Evolutionary conservation across 2,113 vertebrate genomes (phyloP), one percentile per base, ranked within the genome.

Genomic region (Stigmatopora argus): DNA sequence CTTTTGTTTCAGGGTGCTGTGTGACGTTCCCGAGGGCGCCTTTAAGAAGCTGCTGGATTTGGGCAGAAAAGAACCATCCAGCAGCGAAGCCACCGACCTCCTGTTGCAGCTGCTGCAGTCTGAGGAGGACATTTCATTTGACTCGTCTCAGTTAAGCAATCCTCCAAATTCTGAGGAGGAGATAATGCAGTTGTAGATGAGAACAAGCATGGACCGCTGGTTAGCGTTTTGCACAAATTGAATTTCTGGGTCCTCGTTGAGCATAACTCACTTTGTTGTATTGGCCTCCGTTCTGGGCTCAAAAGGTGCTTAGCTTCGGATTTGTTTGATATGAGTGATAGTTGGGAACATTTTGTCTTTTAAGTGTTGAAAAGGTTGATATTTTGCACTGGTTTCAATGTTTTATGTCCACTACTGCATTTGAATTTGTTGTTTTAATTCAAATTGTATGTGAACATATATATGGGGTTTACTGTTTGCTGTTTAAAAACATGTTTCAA

Each of bases 51-150:
- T 93, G 48, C 14, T 92, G 78, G 85, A 80, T 51, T 83, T 95
- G 60, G 93, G 93, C 67, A 78, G 69, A 3, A 80, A 91, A 0
- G 94, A 95, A 69, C 93, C 93, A 0, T 88, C 91, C 0, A 81
- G 89, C 73, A 74, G 77, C 72, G 66, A 56, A 4, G 92, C 94
- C 21, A 94, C 93, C 17, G 89, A 93, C 69, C 74, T 77, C 56
- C 80, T 95, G 64, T 79, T 90, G 69, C 87, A 90, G 84, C 78
- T 90, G 81, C 91, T 95, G 67, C 62, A 63, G 47, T 67, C 69
- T 12, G 13, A 17, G 23, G 53, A 56, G 53, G 7, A 31, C 53
- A 7, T 31, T 7, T 15, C 23, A 31, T 17, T 7, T 31, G 5
- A 15, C 23, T 31, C 3, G 14, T 12, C 18, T 51, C 14, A 48